phyloP scores from a whole-genome alignment of 2,113 vertebrate genomes.

The Ibidorhyncha struthersii region DNA sequence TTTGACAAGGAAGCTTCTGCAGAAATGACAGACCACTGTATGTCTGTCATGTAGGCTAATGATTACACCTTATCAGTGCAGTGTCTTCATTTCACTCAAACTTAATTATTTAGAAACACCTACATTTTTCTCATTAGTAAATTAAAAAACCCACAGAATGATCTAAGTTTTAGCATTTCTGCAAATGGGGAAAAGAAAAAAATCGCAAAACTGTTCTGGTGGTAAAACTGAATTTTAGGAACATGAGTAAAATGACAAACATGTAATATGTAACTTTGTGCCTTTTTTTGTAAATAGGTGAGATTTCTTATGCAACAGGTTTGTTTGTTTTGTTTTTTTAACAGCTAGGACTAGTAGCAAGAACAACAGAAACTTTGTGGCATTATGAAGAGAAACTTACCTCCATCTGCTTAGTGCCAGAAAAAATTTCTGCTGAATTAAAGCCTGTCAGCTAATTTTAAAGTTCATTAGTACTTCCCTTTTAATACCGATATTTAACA shows the following conservation, averaged over 20 bases:
- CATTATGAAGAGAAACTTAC: slow-evolving; percentile 6
- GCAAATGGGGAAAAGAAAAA: neutral
- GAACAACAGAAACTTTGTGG: neutral
- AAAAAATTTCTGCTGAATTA: neutral
- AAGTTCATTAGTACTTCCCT: neutral
- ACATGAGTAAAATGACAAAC: neutral
- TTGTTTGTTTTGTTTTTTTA: no score
- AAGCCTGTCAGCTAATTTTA: neutral
- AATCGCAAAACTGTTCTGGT: neutral
- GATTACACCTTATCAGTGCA: neutral
- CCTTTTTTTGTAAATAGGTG: neutral
- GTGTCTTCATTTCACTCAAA: neutral
- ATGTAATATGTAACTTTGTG: accelerated
- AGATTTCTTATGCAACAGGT: neutral
- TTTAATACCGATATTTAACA: neutral
- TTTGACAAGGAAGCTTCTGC: neutral
- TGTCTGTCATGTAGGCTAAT: neutral
- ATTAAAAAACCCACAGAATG: neutral
- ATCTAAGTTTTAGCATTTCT: neutral
- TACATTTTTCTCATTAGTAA: neutral
- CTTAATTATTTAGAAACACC: neutral
- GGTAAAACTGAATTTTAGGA: neutral
- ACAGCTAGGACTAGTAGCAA: neutral
- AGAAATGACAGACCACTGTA: neutral
- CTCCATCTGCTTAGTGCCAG: neutral